Evolutionary conservation across 2,888 invertebrate genomes (phyloP), one percentile per base, ranked within the genome.

Genomic region (Diaphora mendica): DNA sequence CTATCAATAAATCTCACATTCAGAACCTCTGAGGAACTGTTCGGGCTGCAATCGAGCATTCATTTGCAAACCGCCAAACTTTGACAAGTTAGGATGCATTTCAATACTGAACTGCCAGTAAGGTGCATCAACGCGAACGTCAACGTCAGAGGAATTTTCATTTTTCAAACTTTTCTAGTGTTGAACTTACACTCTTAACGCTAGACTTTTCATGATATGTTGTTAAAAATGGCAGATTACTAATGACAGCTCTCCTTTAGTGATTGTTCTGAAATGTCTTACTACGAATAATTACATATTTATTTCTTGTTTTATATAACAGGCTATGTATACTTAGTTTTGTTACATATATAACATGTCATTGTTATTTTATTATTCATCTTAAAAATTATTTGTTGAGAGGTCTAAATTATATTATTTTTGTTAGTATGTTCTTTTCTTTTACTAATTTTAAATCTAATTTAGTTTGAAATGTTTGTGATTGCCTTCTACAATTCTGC

Each of bases 21-120:
- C 33, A 30, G 67, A 55, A 59, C 48, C 33, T 67, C 30, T 42
- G 9, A 35, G 8, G 23, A 65, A 30, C 51, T 51, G 55, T 64
- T 79, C 77, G 78, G 86, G 79, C 78, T 80, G 79, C 84, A 85
- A 86, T 78, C 82, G 86, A 83, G 87, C 90, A 91, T 91, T 93
- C 89, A 91, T 92, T 93, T 90, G 89, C 87, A 89, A 91, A 89
- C 84, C 88, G 87, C 87, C 86, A 91, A 93, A 92, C 88, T 93
- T 93, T 92, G 90, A 90, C 91, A 93, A 92, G 91, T 91, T 88
- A 86, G 90, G 90, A 89, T 92, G 92, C 91, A 92, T 94, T 93
- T 92, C 91, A 93, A 93, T 92, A 89, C 84, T 88, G 74, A 83
- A 85, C 83, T 86, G 64, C 44, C 70, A 48, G 64, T 33, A 70